Evolutionary conservation across 2,797 vertebrate genomes (phyloP).

Genomic region (Anguilla megastoma): DNA sequence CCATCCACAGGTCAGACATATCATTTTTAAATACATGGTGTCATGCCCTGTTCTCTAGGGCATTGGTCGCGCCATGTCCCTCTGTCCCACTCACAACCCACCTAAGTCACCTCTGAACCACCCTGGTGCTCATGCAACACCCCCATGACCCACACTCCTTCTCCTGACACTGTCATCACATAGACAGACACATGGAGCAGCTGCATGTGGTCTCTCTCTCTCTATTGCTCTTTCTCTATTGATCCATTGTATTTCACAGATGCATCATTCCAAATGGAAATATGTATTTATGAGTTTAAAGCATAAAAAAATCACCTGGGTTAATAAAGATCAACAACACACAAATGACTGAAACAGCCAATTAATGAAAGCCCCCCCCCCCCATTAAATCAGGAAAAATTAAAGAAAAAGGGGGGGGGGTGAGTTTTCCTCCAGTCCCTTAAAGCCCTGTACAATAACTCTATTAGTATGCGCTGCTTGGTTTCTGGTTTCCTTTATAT

Average conservation of each 20-base stretch:
- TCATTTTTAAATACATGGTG: too few relatives aligned
- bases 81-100: too few relatives aligned
- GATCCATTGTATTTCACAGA: not conserved
- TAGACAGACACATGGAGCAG: not conserved
- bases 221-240: conserved; percentile 33
- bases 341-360: conserved; percentile 52
- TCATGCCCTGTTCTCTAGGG: too few relatives aligned
- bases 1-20: too few relatives aligned
- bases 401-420: conserved; percentile 25
- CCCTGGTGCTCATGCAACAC: too few relatives aligned
- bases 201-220: not conserved
- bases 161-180: conserved; percentile 15
- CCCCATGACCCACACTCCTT: too few relatives aligned
- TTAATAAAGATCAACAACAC: conserved; percentile 25
- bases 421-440: not conserved
- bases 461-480: conserved; percentile 73
- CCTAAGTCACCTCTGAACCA: too few relatives aligned
- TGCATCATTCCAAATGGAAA: conserved; percentile 60
- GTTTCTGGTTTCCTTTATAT: conserved; percentile 64
- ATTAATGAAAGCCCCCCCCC: conserved; percentile 41
- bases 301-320: conserved; percentile 50
- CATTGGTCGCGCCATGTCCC: too few relatives aligned
- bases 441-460: conserved; percentile 59
- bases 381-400: conserved; percentile 44
- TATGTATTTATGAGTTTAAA: conserved; percentile 46